phyloP scores from a whole-genome alignment of 53 echinoderm and acorn worm species.

The Paracentrotus lividus region DNA sequence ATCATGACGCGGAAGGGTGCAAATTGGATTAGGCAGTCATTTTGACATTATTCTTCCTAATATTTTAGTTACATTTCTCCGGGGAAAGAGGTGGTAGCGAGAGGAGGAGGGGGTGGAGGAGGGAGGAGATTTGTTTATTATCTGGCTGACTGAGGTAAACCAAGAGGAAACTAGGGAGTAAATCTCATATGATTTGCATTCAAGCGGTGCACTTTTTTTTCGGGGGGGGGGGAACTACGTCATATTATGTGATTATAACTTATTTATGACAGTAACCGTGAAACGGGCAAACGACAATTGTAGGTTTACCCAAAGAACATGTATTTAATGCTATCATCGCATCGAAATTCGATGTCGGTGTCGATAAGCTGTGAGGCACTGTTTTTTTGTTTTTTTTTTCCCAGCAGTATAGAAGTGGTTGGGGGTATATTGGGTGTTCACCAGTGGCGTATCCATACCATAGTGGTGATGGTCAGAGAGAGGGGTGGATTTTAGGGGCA shows the following conservation, averaged over 20 bases:
- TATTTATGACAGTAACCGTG: background rate
- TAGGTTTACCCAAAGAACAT: background rate
- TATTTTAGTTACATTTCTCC: background rate
- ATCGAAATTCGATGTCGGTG: background rate
- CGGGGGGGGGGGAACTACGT: background rate
- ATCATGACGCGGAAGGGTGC: constrained; percentile 51
- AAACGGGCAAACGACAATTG: background rate
- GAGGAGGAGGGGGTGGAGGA: too few species aligned
- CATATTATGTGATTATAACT: background rate
- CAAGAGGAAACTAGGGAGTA: too few species aligned
- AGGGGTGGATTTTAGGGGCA: too few species aligned
- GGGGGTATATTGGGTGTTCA: too few species aligned
- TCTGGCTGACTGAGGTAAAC: too few species aligned
- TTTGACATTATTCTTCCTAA: background rate
- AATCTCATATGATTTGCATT: too few species aligned
- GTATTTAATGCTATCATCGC: background rate
- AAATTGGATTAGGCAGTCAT: constrained; percentile 41
- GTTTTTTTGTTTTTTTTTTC: too few species aligned
- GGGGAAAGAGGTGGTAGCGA: too few species aligned
- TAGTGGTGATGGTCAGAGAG: too few species aligned
- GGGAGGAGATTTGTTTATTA: too few species aligned
- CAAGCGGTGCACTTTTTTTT: background rate
- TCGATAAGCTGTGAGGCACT: background rate
- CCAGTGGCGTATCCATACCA: background rate
- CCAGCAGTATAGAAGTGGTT: too few species aligned